Evolutionary conservation across 1,140 invertebrate genomes (phyloP).

Genomic region (Neocloeon triangulifer): DNA sequence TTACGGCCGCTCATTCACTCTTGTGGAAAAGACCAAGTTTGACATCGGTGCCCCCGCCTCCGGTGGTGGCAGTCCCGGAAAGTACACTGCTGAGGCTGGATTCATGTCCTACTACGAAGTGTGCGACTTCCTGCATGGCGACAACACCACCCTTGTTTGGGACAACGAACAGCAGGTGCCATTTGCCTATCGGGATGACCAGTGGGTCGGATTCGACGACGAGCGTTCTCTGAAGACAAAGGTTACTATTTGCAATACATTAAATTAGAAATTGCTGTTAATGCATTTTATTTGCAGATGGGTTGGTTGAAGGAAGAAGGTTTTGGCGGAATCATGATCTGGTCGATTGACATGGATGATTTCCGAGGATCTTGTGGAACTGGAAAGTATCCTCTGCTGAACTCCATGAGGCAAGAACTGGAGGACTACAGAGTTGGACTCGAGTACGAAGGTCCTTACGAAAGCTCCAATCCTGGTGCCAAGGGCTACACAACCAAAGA

Average conservation of each 20-base stretch:
- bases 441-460: slow-evolving; percentile 72
- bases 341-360: slow-evolving; percentile 92
- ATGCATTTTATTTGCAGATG: slow-evolving; percentile 34
- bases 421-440: slow-evolving; percentile 59
- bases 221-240: slow-evolving; percentile 80
- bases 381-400: slow-evolving; percentile 74
- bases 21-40: slow-evolving; percentile 70
- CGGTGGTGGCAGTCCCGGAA: slow-evolving; percentile 59
- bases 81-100: slow-evolving; percentile 68
- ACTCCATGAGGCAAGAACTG: slow-evolving; percentile 65
- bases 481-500: slow-evolving; percentile 66
- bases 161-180: slow-evolving; percentile 90
- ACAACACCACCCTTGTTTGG: slow-evolving; percentile 86
- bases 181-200: slow-evolving; percentile 72
- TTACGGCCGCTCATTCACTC: slow-evolving; percentile 81
- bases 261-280: neutral
- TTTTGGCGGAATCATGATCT: slow-evolving; percentile 92
- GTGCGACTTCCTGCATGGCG: slow-evolving; percentile 73
- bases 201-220: slow-evolving; percentile 93
- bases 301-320: slow-evolving; percentile 83
- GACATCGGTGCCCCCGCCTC: slow-evolving; percentile 80
- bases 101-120: slow-evolving; percentile 90
- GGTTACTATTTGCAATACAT: slow-evolving; percentile 33
- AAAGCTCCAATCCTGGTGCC: slow-evolving; percentile 33
- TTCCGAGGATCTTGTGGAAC: slow-evolving; percentile 74